Percentiles rank a stretch among this genome's conserved stretches.
phyloP scores from a whole-genome alignment of 1,140 invertebrate species.

The Zaprionus capensis region DNA sequence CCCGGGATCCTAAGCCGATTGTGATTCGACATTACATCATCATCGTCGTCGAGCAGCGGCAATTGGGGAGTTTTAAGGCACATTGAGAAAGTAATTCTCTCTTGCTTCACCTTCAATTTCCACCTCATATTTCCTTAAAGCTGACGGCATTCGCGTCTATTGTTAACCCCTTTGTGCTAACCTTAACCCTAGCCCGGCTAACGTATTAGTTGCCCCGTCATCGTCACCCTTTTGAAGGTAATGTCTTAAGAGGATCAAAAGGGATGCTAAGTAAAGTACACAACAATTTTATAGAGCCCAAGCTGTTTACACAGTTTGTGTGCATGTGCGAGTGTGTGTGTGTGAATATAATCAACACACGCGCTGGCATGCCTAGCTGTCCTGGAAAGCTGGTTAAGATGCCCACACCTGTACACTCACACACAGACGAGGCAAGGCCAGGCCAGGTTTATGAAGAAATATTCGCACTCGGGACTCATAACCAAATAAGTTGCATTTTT shows the following conservation, averaged over 20 bases:
- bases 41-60: not conserved
- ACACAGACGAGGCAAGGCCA: not conserved
- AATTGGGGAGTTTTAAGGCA: not conserved
- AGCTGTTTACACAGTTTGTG: conserved; percentile 44
- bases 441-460: conserved; percentile 57
- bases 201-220: conserved; percentile 51
- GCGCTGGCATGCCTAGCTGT: conserved; percentile 29
- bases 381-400: conserved; percentile 18
- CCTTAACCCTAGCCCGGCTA: conserved; percentile 17
- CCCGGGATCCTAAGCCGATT: not conserved
- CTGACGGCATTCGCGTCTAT: conserved; percentile 25
- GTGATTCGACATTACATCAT: conserved; percentile 17
- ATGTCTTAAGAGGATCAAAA: conserved; percentile 60
- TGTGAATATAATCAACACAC: conserved; percentile 44
- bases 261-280: conserved; percentile 59
- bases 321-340: conserved; percentile 31
- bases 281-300: conserved; percentile 52
- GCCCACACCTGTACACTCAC: conserved; percentile 33
- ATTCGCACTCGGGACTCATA: conserved; percentile 74
- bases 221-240: conserved; percentile 19
- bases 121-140: not conserved
- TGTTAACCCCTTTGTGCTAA: not conserved
- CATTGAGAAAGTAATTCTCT: not conserved
- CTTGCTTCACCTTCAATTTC: not conserved
- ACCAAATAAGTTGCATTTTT: conserved; percentile 76